Evolutionary conservation across 2,888 invertebrate genomes (phyloP).

Genomic region (Ectemnius cavifrons): DNA sequence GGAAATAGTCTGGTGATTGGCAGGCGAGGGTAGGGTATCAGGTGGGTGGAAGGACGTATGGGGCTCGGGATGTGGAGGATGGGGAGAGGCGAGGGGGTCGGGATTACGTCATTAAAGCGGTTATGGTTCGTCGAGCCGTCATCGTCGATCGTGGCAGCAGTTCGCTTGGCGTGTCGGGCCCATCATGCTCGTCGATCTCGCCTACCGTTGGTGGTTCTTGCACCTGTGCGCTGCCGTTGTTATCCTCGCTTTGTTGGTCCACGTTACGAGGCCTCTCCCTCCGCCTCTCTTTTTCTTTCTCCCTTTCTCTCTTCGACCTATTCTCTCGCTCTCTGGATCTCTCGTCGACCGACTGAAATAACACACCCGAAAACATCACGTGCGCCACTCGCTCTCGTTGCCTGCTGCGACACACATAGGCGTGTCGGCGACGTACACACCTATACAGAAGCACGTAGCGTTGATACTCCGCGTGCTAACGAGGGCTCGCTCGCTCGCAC

Average conservation of each 20-base stretch:
- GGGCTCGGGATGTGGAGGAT: neutral
- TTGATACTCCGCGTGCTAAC: conserved; percentile 68
- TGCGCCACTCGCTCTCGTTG: conserved; percentile 25
- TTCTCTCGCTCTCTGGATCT: conserved; percentile 19
- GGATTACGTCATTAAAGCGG: conserved; percentile 65
- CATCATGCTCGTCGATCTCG: conserved; percentile 23
- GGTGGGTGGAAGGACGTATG: too few relatives aligned
- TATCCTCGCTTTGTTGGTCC: conserved; percentile 55
- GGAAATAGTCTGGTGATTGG: neutral
- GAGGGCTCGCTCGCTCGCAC: conserved; percentile 61
- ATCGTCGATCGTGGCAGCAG: conserved; percentile 58
- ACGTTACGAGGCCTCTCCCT: too few relatives aligned
- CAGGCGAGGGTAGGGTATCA: neutral
- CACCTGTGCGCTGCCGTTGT: conserved; percentile 57
- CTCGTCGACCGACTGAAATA: conserved; percentile 47
- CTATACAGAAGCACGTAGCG: conserved; percentile 1
- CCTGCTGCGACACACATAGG: conserved; percentile 28
- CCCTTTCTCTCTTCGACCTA: conserved; percentile 24
- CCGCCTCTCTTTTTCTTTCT: neutral
- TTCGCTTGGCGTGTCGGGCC: conserved; percentile 48
- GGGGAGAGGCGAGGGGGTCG: conserved; percentile 24
- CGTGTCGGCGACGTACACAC: conserved; percentile 11
- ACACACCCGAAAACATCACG: conserved; percentile 57
- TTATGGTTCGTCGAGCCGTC: conserved; percentile 65
- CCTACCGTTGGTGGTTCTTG: conserved; percentile 34